Evolutionary conservation across 2,113 vertebrate species (phyloP), one percentile per base, ranked within the genome.

Genomic region (Heterochromis multidens): DNA sequence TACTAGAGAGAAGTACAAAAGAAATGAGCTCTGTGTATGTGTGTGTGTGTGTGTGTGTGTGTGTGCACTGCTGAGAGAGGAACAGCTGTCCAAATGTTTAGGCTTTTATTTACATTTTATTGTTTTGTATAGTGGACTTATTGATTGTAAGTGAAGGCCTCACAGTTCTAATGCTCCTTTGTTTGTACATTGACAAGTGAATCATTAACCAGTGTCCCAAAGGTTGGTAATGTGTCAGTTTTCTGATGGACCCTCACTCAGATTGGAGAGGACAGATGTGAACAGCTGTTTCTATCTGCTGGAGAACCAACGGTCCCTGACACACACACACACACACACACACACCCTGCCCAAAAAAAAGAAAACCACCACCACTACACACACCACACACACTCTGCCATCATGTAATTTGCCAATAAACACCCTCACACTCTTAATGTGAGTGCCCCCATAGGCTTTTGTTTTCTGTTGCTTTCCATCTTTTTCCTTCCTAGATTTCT

Each of bases 371-470:
- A n/a, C n/a, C n/a, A n/a, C n/a, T n/a, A n/a, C n/a, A n/a, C n/a
- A n/a, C n/a, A n/a, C n/a, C 37, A 40, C 37, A 40, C 2, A 3
- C 37, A 10, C 37, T 40, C 37, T 6, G 5, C 33, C 33, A 70
- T 84, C 84, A 78, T 82, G 67, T 85, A 81, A 87, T 33, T n/a
- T 79, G 65, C 82, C 79, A 82, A 54, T 70, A 70, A 57, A 57
- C 74, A 17, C 74, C 83, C 74, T 81, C 86, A 0, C 77, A 49
- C 37, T 63, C 14, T 54, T 5, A 76, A 57, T 6, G 65, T 77
- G 37, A 54, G n/a, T n/a, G n/a, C n/a, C 77, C 83, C 77, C 79
- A 37, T 46, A 31, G 29, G 3, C 33, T 88, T 65, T 52, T n/a
- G 58, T 63, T 83, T 77, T 62, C 33, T 54, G n/a, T 11, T 7